Evolutionary conservation across 2,797 vertebrate species (phyloP), one percentile per base, ranked within the genome.

Genomic region (Limosa lapponica): DNA sequence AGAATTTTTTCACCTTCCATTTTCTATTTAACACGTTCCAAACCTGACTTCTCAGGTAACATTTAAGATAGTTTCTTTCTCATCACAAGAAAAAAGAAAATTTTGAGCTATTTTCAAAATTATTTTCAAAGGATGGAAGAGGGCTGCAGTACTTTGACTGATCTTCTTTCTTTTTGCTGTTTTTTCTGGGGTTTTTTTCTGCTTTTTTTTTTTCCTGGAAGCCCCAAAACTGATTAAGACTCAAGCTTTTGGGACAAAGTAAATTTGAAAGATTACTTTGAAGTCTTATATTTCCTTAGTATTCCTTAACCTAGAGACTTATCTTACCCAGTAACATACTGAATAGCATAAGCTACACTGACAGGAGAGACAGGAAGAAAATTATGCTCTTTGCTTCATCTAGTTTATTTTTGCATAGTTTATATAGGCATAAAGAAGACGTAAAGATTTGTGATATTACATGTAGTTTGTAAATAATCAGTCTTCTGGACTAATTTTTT

Each of bases 21-120:
- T 92, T 87, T 90, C 70, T 52, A 23, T 61, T 84, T 93, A 93
- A 69, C 73, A 87, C 39, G 61, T 67, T 92, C 61, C 41, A 64
- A 82, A 10, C 16, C 22, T 61, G 57, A 87, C 8, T 78, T 69
- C 46, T 73, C 52, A 81, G 57, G 44, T 41, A 78, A n/a, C 32
- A 78, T 28, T 20, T 57, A 83, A 59, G 19, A 28, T 16, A 74
- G 36, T 44, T 43, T 71, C 23, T 67, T 86, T 92, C 57, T 83
- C 32, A 61, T 36, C 28, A 34, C 18, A 75, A 64, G 17, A 83
- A 30, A 67, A 87, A 73, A 72, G 4, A 55, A 71, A 73, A 71
- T 61, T 34, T 89, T 16, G 52, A 51, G 7, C 5, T 89, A 30
- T 58, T 82, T 84, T 82, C 34, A 61, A 82, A 89, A 55, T 58